Evolutionary conservation across 1,140 invertebrate species (phyloP).

Genomic region (Caerostris darwini): DNA sequence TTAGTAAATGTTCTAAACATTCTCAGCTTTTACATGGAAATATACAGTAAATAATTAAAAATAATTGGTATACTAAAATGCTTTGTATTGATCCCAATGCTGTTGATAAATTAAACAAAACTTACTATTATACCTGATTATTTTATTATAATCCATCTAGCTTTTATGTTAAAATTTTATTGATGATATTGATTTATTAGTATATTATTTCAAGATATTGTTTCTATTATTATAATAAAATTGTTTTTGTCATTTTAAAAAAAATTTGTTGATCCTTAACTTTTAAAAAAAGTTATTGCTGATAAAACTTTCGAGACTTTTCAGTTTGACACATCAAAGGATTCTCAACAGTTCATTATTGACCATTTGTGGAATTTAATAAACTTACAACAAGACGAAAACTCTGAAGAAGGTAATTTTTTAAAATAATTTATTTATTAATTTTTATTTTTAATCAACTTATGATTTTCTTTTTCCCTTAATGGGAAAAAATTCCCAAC

Average conservation of each 20-base stretch:
- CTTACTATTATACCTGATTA: no score
- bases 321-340: slow-evolving; percentile 24
- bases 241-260: neutral
- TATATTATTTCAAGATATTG: neutral
- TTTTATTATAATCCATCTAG: no score
- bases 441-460: neutral
- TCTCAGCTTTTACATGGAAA: no score
- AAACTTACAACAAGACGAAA: neutral
- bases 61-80: no score
- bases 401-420: neutral
- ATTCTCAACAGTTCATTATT: slow-evolving; percentile 48
- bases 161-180: neutral
- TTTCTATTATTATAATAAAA: neutral
- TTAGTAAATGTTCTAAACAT: no score
- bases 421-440: no score
- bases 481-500: neutral
- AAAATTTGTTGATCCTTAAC: neutral
- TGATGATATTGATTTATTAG: neutral
- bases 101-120: no score
- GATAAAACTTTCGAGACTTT: slow-evolving; percentile 10
- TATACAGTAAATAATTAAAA: no score
- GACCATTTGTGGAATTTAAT: slow-evolving; percentile 48
- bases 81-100: no score
- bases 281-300: slow-evolving; percentile 38
- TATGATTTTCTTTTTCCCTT: neutral